Conservation (phyloP, 2,888 invertebrate species). For the Caenorhabditis sp. region DNA sequence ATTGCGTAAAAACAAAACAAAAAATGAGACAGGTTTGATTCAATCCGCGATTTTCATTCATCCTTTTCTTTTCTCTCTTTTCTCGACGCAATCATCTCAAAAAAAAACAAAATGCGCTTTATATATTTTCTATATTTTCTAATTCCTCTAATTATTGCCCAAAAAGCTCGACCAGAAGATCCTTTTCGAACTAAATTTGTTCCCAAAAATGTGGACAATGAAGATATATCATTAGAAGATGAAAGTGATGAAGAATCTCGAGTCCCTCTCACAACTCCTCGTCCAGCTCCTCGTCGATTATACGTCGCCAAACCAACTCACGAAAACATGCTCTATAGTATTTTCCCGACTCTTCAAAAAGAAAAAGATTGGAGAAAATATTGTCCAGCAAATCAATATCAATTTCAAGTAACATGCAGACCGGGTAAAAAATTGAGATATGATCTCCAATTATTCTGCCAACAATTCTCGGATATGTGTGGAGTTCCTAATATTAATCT, state of each 20-base stretch:
- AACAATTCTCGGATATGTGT: constrained; percentile 61
- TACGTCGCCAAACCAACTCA: constrained; percentile 20
- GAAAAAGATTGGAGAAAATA: constrained; percentile 58
- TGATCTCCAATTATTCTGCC: constrained; percentile 65
- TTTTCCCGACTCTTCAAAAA: constrained; percentile 58
- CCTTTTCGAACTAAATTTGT: constrained; percentile 36
- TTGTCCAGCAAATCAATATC: constrained; percentile 62
- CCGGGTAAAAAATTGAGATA: constrained; percentile 65
- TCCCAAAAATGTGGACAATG: constrained; percentile 14
- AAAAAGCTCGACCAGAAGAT: constrained; percentile 18
- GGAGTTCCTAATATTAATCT: constrained; percentile 63
- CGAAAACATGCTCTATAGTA: constrained; percentile 55
- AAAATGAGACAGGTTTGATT: background rate
- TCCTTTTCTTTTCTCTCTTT: background rate
- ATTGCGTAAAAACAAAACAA: background rate
- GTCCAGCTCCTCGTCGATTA: constrained; percentile 4
- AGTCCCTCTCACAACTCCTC: constrained; percentile 9
- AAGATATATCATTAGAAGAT: constrained; percentile 35
- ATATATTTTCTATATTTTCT: constrained; percentile 5
- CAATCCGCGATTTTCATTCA: background rate
- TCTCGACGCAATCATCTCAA: background rate
- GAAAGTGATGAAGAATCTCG: constrained; percentile 12
- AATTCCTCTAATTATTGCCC: background rate
- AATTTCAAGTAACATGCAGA: constrained; percentile 61
- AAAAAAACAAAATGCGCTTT: background rate